A percentile compares a stretch with the other conserved stretches of the same genome.
Conservation (phyloP, 1,140 invertebrate genomes). For the Melanaphis sacchari region DNA sequence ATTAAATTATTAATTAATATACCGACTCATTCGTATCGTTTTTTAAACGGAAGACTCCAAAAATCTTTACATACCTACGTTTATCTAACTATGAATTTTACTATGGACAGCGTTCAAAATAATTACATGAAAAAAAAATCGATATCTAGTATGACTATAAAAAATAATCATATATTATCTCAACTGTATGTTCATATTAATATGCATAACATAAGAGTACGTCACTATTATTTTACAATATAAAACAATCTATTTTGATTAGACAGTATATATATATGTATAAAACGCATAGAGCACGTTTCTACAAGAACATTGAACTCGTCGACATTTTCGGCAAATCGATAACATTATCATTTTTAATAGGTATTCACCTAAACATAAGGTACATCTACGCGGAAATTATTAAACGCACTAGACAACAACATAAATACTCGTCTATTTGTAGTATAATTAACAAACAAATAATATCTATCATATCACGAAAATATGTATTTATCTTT, state of each 20-base stretch:
- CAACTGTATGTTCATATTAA: neutral
- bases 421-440: neutral
- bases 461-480: neutral
- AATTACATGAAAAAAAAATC: neutral
- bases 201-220: neutral
- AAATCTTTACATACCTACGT: neutral
- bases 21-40: neutral
- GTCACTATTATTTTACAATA: neutral
- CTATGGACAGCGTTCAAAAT: neutral
- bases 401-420: neutral
- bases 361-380: neutral
- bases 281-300: conserved; percentile 7
- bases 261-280: neutral
- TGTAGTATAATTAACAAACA: neutral
- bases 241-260: conserved; percentile 26
- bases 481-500: neutral
- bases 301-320: conserved; percentile 41
- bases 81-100: neutral
- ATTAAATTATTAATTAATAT: neutral
- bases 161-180: neutral
- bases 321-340: conserved; percentile 15
- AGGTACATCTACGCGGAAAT: neutral
- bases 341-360: conserved; percentile 19
- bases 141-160: neutral
- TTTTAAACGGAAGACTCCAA: neutral